A percentile compares a stretch with the other conserved stretches of the same genome.
These are phyloP conservation scores for Orchesella cincta DNA, from an alignment of 1,140 invertebrate genomes.

Conservation along the genomic window DNA sequence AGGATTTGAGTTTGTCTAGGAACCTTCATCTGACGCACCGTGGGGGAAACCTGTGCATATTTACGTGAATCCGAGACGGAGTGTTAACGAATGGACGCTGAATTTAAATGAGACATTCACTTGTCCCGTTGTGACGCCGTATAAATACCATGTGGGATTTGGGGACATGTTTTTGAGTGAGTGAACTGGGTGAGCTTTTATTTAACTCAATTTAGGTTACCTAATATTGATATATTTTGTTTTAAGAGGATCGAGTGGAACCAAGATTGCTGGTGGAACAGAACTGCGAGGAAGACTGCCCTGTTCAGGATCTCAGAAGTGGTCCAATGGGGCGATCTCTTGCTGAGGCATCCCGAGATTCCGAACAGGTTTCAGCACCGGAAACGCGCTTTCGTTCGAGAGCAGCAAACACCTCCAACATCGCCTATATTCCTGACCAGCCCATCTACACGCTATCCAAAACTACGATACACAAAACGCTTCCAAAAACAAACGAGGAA, in stretches of 20 bases:
- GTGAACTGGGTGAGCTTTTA: no score
- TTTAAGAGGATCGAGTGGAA: background rate
- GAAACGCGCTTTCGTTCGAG: no score
- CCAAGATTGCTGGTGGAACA: background rate
- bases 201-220: no score
- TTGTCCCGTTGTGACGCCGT: background rate
- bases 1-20: background rate
- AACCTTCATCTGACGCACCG: background rate
- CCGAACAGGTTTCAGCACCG: no score
- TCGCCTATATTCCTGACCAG: no score
- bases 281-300: background rate
- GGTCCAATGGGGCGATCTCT: no score
- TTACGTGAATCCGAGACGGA: slow-evolving; percentile 1
- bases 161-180: slow-evolving; percentile 13
- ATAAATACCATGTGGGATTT: slow-evolving; percentile 9
- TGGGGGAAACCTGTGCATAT: slow-evolving; percentile 14
- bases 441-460: no score
- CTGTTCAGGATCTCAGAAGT: no score
- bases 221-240: no score
- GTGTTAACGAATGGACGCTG: background rate
- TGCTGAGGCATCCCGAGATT: no score
- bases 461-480: no score
- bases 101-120: background rate
- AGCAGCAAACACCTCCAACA: no score
- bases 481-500: background rate